Base-by-base conservation (phyloP, 2,888 invertebrate genomes). In the Helicoverpa assulta region DNA sequence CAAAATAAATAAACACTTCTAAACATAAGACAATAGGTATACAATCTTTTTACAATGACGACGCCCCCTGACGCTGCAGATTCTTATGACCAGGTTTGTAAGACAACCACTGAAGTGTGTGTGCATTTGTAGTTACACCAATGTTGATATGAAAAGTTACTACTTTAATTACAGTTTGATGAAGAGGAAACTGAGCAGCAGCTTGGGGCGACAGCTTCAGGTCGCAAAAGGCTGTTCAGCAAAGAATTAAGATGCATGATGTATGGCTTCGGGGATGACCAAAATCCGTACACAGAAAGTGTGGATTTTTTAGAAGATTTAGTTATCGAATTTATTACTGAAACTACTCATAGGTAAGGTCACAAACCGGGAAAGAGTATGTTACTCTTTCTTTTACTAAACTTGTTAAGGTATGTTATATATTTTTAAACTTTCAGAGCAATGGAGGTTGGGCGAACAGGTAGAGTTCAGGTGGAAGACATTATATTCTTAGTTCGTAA, bases 181-280 rank as follows among this genome's bases (percentile, higher is more conserved):
- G 98, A 97, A 88, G 97, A 97, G 76, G 97, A 98, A 69, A 96
- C 97, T 14, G 97, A 97, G 80, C 96, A 97, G 76, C 97, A 97
- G 76, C 95, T 98, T 68, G 97, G 97, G 2, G 96, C 96, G 0
- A 97, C 97, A 47, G 96, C 97, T 14, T 96, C 97, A 1, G 98
- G 98, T 5, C 96, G 98, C 43, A 99, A 99, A 91, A 96, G 99
- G 55, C 91, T 99, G 2, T 99, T 99, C 84, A 98, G 98, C 70
- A 99, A 99, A 93, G 99, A 99, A 92, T 93, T 99, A 53, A 96
- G 99, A 40, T 99, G 99, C 85, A 99, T 99, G 99, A 99, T 99
- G 99, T 99, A 99, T 92, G 99, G 99, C 0, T 99, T 99, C 96
- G 99, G 99, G 5, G 99, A 99, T 92, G 99, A 99, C 90, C 99